These are phyloP conservation scores for Dysidea cf. avara DNA, from an alignment of 37 sponge, comb jelly and placozoan species.

Conservation along the genomic window DNA sequence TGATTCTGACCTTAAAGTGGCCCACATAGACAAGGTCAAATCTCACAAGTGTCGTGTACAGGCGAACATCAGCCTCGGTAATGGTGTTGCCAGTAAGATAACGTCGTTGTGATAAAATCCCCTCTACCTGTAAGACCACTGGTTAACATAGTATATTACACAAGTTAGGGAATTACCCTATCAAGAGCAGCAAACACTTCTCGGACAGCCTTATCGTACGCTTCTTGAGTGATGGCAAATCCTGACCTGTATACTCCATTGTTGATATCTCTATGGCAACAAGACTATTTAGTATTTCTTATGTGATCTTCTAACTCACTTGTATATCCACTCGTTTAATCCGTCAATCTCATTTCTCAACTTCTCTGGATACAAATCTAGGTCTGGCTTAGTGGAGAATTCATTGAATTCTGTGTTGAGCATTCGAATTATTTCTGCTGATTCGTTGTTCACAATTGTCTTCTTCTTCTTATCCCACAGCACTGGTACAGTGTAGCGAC, in stretches of 20 bases:
- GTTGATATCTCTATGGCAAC: slow-evolving; percentile 65
- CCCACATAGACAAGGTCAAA: slow-evolving; percentile 92
- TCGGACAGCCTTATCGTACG: slow-evolving; percentile 78
- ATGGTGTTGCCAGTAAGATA: slow-evolving; percentile 78
- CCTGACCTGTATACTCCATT: slow-evolving; percentile 90
- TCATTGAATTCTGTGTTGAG: slow-evolving; percentile 86
- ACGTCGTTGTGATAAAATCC: slow-evolving; percentile 63
- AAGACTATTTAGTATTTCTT: too few species aligned
- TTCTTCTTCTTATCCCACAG: slow-evolving; percentile 79
- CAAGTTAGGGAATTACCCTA: too few species aligned
- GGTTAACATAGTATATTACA: too few species aligned
- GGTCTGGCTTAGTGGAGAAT: slow-evolving; percentile 59
- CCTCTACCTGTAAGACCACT: slow-evolving; percentile 81
- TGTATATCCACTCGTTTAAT: slow-evolving; percentile 86
- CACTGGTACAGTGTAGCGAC: slow-evolving; percentile 85
- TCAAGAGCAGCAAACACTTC: slow-evolving; percentile 86
- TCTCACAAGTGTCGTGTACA: slow-evolving; percentile 84
- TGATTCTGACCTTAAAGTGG: slow-evolving; percentile 95
- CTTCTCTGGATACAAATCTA: slow-evolving; percentile 81
- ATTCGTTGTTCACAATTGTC: slow-evolving; percentile 88
- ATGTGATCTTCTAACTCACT: too few species aligned
- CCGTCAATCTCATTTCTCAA: slow-evolving; percentile 77
- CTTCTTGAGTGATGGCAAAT: slow-evolving; percentile 87
- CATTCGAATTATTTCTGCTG: slow-evolving; percentile 88
- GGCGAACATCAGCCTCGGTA: slow-evolving; percentile 92